A percentile compares a stretch with the other conserved stretches of the same genome.
phyloP scores from a whole-genome alignment of 2,797 vertebrate genomes.

The Lepus townsendii region DNA sequence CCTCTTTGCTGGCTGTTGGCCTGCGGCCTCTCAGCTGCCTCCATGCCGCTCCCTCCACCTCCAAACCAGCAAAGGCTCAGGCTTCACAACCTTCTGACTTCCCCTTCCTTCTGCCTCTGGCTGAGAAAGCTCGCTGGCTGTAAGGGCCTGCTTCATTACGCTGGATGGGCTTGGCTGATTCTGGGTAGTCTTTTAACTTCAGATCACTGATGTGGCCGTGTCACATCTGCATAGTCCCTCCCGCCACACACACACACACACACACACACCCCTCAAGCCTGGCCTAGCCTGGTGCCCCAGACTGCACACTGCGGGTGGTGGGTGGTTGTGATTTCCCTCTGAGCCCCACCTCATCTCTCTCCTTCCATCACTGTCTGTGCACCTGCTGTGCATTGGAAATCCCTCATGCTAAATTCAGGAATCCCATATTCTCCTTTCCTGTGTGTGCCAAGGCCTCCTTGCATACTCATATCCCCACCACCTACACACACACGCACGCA shows the following conservation, averaged over 20 bases:
- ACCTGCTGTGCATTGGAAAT: constrained; percentile 7
- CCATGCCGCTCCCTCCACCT: rapidly evolving
- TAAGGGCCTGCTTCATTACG: neutral
- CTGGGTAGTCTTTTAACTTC: neutral
- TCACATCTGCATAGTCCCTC: neutral
- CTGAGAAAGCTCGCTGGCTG: neutral
- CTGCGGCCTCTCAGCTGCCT: neutral
- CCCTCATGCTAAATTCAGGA: constrained; percentile 46
- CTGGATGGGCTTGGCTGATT: neutral
- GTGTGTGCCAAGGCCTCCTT: neutral
- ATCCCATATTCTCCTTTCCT: neutral
- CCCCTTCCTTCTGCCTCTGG: neutral
- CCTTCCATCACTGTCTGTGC: neutral
- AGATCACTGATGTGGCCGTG: neutral
- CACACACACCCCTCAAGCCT: neutral
- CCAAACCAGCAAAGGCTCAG: neutral
- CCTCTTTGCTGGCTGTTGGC: neutral
- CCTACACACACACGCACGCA: neutral
- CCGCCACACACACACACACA: neutral
- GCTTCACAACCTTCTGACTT: neutral
- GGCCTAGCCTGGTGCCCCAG: neutral
- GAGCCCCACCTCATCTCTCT: neutral
- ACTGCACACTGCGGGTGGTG: neutral
- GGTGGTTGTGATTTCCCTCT: constrained; percentile 9
- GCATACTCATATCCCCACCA: neutral